These are phyloP conservation scores for Anas bahamensis DNA, from an alignment of 2,797 vertebrate genomes.

Conservation along the genomic window DNA sequence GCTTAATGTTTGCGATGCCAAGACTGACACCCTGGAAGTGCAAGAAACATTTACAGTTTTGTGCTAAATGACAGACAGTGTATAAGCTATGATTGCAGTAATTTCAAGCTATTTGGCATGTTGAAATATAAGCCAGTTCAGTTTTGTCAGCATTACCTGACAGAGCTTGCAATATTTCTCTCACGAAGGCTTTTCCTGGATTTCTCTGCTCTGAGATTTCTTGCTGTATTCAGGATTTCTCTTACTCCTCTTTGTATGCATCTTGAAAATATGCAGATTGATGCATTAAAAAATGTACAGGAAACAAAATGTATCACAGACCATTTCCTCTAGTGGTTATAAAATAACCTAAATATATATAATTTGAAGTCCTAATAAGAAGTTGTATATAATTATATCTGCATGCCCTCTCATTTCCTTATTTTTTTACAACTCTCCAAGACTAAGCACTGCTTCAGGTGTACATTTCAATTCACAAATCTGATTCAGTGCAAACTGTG, in stretches of 20 bases:
- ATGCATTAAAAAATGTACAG: not conserved
- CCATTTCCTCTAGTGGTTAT: not conserved
- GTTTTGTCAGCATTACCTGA: not conserved
- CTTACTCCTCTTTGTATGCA: not conserved
- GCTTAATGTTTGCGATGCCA: not conserved
- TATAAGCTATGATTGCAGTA: not conserved
- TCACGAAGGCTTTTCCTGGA: not conserved
- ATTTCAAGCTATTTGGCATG: not conserved
- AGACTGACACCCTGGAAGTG: not conserved
- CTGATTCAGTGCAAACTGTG: not conserved
- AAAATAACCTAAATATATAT: not conserved
- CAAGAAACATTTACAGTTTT: not conserved
- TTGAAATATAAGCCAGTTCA: not conserved
- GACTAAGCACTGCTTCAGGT: not conserved
- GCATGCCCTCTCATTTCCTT: not conserved
- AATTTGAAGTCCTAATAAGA: not conserved
- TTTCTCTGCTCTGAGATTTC: not conserved
- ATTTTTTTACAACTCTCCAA: not conserved
- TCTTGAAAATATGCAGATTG: not conserved
- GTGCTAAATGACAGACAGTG: not conserved
- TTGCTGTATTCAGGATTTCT: not conserved
- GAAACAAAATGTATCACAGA: not conserved
- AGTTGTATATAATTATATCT: not conserved
- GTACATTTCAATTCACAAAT: not conserved
- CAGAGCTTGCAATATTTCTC: not conserved